These are phyloP conservation scores for Lepetodrilus schrolli DNA, from an alignment of 2,888 invertebrate species.

Conservation along the genomic window DNA sequence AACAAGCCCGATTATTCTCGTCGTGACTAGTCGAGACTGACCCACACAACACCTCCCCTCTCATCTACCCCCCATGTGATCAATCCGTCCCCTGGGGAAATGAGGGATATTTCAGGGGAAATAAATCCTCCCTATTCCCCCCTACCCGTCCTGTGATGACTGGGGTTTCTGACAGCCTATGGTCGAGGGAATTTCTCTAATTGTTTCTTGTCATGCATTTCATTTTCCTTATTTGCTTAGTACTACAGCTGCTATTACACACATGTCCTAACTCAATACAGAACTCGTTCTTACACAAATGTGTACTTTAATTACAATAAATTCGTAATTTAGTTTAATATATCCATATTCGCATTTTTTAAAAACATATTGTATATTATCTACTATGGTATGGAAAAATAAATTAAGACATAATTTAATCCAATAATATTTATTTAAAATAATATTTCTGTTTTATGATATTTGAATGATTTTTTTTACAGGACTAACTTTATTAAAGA, in stretches of 20 bases:
- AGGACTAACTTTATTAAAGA: too few species aligned
- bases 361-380: too few species aligned
- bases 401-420: too few species aligned
- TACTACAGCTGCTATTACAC: background rate
- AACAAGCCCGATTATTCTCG: too few species aligned
- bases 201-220: constrained; percentile 6
- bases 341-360: too few species aligned
- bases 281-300: background rate
- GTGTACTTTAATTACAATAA: too few species aligned
- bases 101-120: background rate
- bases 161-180: background rate
- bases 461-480: too few species aligned
- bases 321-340: too few species aligned
- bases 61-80: background rate
- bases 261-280: background rate
- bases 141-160: background rate
- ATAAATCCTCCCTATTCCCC: background rate
- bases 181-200: background rate
- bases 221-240: constrained; percentile 21
- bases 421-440: too few species aligned
- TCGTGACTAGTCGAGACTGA: background rate
- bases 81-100: background rate
- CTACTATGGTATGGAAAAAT: too few species aligned
- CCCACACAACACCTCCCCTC: background rate
- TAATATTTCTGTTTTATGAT: too few species aligned